Evolutionary conservation across 2,113 vertebrate species (phyloP).

Genomic region (Ascaphus truei): DNA sequence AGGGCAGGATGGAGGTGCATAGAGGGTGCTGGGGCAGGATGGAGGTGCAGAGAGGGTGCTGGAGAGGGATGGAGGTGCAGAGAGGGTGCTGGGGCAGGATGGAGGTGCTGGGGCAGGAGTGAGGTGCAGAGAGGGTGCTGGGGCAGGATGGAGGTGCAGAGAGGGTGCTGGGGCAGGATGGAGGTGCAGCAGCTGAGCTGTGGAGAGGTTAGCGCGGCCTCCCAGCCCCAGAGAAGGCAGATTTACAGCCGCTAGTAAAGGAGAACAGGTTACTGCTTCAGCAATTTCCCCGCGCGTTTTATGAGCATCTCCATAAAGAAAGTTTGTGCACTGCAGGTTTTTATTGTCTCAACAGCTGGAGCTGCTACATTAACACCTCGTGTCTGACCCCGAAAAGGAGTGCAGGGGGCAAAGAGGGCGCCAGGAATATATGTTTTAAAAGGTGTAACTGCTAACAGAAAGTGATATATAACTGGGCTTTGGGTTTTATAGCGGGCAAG

Average conservation of each 20-base stretch:
- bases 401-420: background rate
- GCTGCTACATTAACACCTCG: slow-evolving; percentile 26
- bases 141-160: no score
- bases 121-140: no score
- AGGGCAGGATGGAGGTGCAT: no score
- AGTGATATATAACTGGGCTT: no score
- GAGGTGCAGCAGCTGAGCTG: slow-evolving; percentile 3
- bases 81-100: background rate
- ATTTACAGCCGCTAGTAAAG: slow-evolving; percentile 32
- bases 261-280: slow-evolving; percentile 31
- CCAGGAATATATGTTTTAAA: background rate
- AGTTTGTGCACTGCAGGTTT: slow-evolving; percentile 35
- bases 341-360: slow-evolving; percentile 33
- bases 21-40: no score
- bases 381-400: slow-evolving; percentile 28
- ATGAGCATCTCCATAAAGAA: slow-evolving; percentile 31
- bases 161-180: background rate
- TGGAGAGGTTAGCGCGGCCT: slow-evolving; percentile 22
- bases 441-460: no score
- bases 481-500: no score
- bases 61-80: background rate
- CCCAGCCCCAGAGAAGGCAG: slow-evolving; percentile 9
- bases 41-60: background rate
- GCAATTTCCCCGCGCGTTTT: slow-evolving; percentile 30
- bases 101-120: no score